Evolutionary conservation across 2,113 vertebrate species (phyloP), one percentile per base, ranked within the genome.

Genomic region (Sminthopsis crassicaudata): DNA sequence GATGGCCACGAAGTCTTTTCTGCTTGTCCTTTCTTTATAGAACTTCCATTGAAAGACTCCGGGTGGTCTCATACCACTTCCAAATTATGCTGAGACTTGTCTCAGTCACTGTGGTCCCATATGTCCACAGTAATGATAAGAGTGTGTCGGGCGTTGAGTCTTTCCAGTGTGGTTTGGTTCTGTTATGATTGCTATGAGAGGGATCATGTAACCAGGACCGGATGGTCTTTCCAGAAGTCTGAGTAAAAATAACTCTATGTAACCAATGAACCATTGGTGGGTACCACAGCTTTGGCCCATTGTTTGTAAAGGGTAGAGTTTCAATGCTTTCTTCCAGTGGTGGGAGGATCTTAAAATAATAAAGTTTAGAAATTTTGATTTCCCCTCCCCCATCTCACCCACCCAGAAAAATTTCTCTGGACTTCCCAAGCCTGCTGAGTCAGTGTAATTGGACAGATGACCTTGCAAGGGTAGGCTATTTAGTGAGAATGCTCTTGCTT

Each of bases 261-360:
- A 84, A 94, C 91, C 36, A 1, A 51, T 93, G 95, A 96, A 42
- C 42, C 89, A 46, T 95, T 60, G 91, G 92, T 54, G 26, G 4
- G 90, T 89, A 89, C 93, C 95, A 94, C 96, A 94, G 60, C 23
- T 0, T 55, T 93, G 48, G 91, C 67, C 67, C n/a, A 55, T 2
- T 3, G 88, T 60, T 92, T 97, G 96, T 90, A 97, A 97, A 97
- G 76, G 97, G 98, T 97, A 97, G 97, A 97, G 84, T 96, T 90
- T 91, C 46, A 0, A 24, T 55, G 94, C 95, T 97, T 97, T 96
- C 96, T 97, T 98, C 97, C 94, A 93, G 96, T 93, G 95, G 97
- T 96, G 60, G 96, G 96, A 97, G 92, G 89, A 97, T 98, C 96
- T 97, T 95, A 97, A 96, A 97, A 97, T 90, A 95, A 97, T 95